These are phyloP conservation scores for Mirza zaza DNA, from an alignment of 2,113 vertebrate species.

Conservation along the genomic window DNA sequence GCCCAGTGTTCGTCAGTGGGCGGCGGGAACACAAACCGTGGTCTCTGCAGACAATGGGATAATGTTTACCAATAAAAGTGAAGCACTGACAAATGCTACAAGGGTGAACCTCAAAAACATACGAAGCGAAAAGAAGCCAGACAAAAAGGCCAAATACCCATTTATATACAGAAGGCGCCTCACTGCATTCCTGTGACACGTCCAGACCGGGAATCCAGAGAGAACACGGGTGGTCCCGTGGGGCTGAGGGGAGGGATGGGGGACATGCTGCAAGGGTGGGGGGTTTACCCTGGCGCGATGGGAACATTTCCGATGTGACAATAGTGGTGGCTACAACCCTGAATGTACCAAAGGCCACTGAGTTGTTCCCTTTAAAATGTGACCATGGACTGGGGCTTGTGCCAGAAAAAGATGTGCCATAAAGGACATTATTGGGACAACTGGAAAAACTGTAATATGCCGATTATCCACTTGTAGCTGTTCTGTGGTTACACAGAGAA, in stretches of 20 bases:
- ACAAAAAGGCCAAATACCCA: not conserved
- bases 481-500: not conserved
- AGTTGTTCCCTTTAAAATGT: not conserved
- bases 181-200: not conserved
- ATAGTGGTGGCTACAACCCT: not conserved
- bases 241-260: rapidly evolving
- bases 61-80: no score
- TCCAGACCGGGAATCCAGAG: rapidly evolving
- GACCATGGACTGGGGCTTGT: no score
- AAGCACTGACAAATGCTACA: not conserved
- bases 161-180: no score
- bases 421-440: not conserved
- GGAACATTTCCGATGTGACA: not conserved
- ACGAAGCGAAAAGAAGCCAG: not conserved
- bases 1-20: rapidly evolving
- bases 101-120: not conserved
- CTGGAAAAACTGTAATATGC: not conserved
- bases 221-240: rapidly evolving
- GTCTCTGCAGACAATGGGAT: rapidly evolving
- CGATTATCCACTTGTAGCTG: no score
- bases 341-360: not conserved
- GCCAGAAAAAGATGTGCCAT: not conserved
- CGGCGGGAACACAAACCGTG: rapidly evolving
- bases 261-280: not conserved
- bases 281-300: no score